Evolutionary conservation across 2,888 invertebrate genomes (phyloP), one percentile per base, ranked within the genome.

Genomic region (Tipula lateralis): DNA sequence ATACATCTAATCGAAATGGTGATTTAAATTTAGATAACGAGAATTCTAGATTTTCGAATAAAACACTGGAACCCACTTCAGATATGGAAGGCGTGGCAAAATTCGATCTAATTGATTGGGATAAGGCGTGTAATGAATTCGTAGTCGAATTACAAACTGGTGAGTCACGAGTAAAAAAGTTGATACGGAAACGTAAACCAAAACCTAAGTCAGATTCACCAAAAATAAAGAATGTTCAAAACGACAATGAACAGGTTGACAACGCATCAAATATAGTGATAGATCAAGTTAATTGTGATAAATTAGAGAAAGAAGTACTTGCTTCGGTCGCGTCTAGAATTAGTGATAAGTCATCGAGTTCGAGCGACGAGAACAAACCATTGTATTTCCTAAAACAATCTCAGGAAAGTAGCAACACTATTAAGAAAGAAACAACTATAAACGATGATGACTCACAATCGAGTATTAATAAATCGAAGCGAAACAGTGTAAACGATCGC

Each of bases 111-210:
- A 85, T 85, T 29, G 87, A 87, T 87, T 96, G 95, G 93, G 92
- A 92, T 84, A 93, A 91, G 87, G 93, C 95, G 19, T 96, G 95
- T 90, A 95, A 95, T 89, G 94, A 92, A 89, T 95, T 96, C 88
- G 92, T 96, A 89, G 94, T 95, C 88, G 95, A 96, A 89, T 89
- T 96, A 83, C 93, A 93, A 89, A 91, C 89, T 86, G 92, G 93
- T 81, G 91, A 91, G 84, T 91, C 91, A 84, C 83, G 83, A 29
- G 6, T 29, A 16, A 93, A 93, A 88, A 93, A 93, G 88, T 92
- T 92, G 85, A 89, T 90, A 0, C 89, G 91, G 19, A 91, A 91
- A 89, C 85, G 84, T 86, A 86, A 83, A 87, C 13, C 39, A 91
- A 85, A 90, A 91, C 87, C 91, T 91, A 87, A 90, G 84, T n/a